These are phyloP conservation scores for Greenwoodochromis staneri DNA, from an alignment of 2,113 vertebrate genomes.

Conservation along the genomic window DNA sequence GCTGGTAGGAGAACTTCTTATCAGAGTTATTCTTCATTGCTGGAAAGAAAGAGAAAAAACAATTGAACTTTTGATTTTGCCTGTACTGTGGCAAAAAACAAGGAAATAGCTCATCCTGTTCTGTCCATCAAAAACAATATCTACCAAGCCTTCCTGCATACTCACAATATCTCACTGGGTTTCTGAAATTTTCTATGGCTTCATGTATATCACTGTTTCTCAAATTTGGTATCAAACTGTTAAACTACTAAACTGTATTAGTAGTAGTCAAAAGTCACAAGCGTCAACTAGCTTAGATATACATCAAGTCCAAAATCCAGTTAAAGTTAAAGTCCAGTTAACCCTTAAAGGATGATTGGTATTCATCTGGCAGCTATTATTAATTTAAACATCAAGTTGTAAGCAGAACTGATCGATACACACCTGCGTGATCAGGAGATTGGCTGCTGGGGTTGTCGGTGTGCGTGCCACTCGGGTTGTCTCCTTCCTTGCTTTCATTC, in stretches of 20 bases:
- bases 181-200: neutral
- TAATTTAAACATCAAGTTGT: neutral
- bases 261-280: neutral
- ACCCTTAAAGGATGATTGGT: neutral
- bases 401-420: constrained; percentile 19
- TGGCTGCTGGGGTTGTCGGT: constrained; percentile 81
- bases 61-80: neutral
- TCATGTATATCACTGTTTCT: neutral
- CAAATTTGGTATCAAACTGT: neutral
- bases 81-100: neutral
- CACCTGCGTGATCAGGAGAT: constrained; percentile 78
- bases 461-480: constrained; percentile 66
- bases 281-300: neutral
- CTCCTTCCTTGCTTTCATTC: constrained; percentile 74
- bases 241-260: neutral
- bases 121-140: neutral
- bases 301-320: neutral
- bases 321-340: neutral
- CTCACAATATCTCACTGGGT: neutral
- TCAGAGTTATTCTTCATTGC: constrained; percentile 89
- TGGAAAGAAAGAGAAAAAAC: constrained; percentile 47
- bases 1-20: constrained; percentile 90
- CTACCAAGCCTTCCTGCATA: neutral
- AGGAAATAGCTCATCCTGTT: neutral
- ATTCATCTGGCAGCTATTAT: neutral